Evolutionary conservation across 2,797 vertebrate species (phyloP).

Genomic region (Glossophaga mutica): DNA sequence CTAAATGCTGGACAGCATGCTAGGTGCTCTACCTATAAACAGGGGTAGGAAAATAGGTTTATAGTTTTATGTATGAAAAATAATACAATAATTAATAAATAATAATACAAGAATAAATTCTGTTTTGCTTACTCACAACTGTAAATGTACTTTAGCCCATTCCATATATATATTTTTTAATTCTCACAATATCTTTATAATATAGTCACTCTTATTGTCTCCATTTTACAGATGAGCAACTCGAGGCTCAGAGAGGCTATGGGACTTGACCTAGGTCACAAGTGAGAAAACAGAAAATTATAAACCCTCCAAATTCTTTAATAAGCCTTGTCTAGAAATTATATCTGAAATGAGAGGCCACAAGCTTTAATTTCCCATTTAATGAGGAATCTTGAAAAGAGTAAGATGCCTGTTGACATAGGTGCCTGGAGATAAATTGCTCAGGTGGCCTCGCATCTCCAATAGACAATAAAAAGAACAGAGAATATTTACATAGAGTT

Average conservation of each 20-base stretch:
- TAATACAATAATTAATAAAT: neutral
- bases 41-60: neutral
- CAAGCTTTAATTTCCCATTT: neutral
- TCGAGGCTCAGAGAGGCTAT: neutral
- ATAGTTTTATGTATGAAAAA: neutral
- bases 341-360: neutral
- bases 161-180: neutral
- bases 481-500: neutral
- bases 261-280: neutral
- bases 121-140: neutral
- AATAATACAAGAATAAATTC: neutral
- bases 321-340: neutral
- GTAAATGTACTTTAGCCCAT: neutral
- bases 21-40: neutral
- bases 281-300: constrained; percentile 43
- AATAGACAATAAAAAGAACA: neutral
- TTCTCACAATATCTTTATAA: neutral
- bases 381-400: neutral
- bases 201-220: neutral
- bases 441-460: neutral
- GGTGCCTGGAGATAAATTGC: neutral
- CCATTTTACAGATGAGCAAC: neutral
- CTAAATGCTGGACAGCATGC: neutral
- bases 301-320: neutral
- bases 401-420: neutral